These are phyloP conservation scores for Tanytarsus gracilentus DNA, from an alignment of 2,888 invertebrate species.

Conservation along the genomic window DNA sequence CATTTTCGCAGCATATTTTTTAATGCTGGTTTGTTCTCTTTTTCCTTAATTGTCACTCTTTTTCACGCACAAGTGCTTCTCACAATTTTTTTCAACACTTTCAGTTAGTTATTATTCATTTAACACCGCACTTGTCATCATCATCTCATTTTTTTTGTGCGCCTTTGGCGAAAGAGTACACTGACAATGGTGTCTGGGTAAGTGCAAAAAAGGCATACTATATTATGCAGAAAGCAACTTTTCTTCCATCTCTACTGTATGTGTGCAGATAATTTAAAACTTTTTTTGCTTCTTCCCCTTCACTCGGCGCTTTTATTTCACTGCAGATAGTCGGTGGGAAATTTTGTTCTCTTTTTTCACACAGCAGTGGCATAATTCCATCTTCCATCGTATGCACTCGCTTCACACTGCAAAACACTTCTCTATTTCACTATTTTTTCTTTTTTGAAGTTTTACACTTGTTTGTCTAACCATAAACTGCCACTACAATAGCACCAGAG, in stretches of 20 bases:
- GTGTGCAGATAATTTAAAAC: too few species aligned
- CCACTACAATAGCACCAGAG: neutral
- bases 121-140: neutral
- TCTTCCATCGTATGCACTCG: neutral
- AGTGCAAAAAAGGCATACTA: too few species aligned
- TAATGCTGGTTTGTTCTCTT: neutral
- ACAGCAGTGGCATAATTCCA: neutral
- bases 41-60: neutral
- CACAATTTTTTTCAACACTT: neutral
- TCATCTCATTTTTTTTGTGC: too few species aligned
- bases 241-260: too few species aligned
- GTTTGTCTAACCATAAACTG: constrained; percentile 25
- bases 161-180: too few species aligned
- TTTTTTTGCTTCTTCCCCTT: neutral
- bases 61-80: neutral
- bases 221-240: too few species aligned
- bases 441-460: constrained; percentile 24
- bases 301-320: neutral
- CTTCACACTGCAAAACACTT: neutral
- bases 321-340: neutral
- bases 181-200: too few species aligned
- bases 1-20: constrained; percentile 29
- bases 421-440: neutral
- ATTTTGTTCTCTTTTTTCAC: neutral
- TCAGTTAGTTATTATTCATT: neutral